These are phyloP conservation scores for Trachymyrmex septentrionalis DNA, from an alignment of 1,140 invertebrate genomes.

Conservation along the genomic window DNA sequence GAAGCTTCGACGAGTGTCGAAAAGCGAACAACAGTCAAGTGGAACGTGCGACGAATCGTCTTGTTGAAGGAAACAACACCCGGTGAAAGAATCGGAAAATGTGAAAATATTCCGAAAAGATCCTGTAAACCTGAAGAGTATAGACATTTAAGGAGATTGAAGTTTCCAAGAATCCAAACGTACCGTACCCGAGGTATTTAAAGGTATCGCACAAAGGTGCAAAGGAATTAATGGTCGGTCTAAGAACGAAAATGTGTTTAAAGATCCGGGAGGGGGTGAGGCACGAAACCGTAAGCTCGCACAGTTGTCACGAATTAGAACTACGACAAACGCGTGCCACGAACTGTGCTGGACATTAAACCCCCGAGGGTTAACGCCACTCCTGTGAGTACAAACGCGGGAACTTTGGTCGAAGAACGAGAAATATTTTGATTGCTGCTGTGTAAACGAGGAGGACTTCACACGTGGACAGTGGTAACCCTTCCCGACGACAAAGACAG, in stretches of 20 bases:
- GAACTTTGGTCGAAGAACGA: slow-evolving; percentile 63
- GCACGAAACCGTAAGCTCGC: slow-evolving; percentile 17
- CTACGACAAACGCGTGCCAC: slow-evolving; percentile 49
- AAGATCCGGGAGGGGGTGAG: neutral
- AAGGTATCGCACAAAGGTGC: too few relatives aligned
- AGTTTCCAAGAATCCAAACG: neutral
- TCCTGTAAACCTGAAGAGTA: neutral
- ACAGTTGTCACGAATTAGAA: slow-evolving; percentile 50
- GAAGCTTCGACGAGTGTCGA: slow-evolving; percentile 49
- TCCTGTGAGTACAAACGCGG: slow-evolving; percentile 57
- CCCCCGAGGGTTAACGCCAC: slow-evolving; percentile 52
- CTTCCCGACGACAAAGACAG: slow-evolving; percentile 36
- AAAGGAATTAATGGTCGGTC: neutral
- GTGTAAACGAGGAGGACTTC: slow-evolving; percentile 63
- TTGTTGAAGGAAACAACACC: neutral
- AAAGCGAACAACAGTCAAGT: neutral
- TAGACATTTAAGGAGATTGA: neutral
- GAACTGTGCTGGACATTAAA: slow-evolving; percentile 55
- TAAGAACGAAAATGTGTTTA: neutral
- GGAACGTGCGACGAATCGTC: neutral
- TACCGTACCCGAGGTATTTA: neutral
- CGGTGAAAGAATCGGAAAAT: neutral
- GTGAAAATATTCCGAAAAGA: neutral
- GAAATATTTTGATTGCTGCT: slow-evolving; percentile 64
- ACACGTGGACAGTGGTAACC: slow-evolving; percentile 62